Evolutionary conservation across 2,888 invertebrate genomes (phyloP).

Genomic region (Caenorhabditis angaria): DNA sequence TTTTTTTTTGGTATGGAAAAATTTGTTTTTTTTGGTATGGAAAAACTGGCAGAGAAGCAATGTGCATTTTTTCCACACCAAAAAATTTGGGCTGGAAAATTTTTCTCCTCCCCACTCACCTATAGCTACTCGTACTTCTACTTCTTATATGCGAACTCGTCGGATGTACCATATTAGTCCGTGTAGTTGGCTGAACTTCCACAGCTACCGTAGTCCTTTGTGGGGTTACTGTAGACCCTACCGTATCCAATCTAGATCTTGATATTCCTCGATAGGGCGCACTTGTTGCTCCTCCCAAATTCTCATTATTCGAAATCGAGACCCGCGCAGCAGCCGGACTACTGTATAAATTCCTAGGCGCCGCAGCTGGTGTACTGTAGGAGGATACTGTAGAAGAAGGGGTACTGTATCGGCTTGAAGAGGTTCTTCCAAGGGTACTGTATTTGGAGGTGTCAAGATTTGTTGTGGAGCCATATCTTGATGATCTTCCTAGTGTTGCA

Average conservation of each 20-base stretch:
- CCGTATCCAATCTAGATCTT: slow-evolving; percentile 12
- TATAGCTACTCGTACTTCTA: slow-evolving; percentile 19
- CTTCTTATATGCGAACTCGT: slow-evolving; percentile 42
- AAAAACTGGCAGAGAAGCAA: no score
- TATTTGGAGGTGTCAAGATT: neutral
- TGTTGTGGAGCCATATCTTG: slow-evolving; percentile 11
- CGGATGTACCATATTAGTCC: slow-evolving; percentile 43
- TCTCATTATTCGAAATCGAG: slow-evolving; percentile 32
- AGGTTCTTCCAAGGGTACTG: neutral
- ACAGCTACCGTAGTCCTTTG: neutral
- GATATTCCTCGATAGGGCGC: slow-evolving; percentile 27
- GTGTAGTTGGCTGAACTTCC: neutral
- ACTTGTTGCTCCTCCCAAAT: slow-evolving; percentile 11
- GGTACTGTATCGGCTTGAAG: slow-evolving; percentile 10
- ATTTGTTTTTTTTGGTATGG: no score
- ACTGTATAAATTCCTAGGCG: slow-evolving; percentile 37
- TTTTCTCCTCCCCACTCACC: slow-evolving; percentile 2
- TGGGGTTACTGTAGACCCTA: neutral
- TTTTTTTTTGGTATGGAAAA: neutral
- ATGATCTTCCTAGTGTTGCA: slow-evolving; percentile 15
- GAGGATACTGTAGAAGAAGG: slow-evolving; percentile 11
- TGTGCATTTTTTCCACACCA: neutral
- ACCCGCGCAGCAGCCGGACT: slow-evolving; percentile 43
- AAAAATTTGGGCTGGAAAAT: neutral
- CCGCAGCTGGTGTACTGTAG: slow-evolving; percentile 14